Evolutionary conservation across 2,797 vertebrate genomes (phyloP).

Genomic region (Okamejei kenojei): DNA sequence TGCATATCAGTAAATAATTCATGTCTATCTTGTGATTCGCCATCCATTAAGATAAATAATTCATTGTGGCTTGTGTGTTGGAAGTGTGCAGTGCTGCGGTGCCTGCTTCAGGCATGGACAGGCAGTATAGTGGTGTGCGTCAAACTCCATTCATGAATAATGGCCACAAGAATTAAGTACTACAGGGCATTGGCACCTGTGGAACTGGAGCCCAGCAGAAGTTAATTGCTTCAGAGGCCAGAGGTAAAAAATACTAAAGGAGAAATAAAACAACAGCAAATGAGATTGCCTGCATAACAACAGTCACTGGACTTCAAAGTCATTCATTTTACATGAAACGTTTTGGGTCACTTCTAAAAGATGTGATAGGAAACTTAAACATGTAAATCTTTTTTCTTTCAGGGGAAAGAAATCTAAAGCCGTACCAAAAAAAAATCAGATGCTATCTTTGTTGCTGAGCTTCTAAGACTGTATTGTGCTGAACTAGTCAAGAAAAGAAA

Average conservation of each 20-base stretch:
- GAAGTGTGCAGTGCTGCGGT: not conserved
- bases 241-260: not conserved
- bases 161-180: not conserved
- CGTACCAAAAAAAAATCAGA: not conserved
- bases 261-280: not conserved
- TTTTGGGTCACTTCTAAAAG: not conserved
- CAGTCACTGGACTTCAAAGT: not conserved
- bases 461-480: not conserved
- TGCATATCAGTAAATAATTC: not conserved
- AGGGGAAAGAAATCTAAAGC: slow-evolving; percentile 5
- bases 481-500: not conserved
- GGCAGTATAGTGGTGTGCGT: not conserved
- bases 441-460: not conserved
- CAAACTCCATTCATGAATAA: not conserved
- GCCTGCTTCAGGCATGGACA: not conserved
- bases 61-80: not conserved
- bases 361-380: not conserved
- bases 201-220: not conserved
- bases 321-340: not conserved
- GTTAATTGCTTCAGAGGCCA: not conserved
- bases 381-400: slow-evolving; percentile 21
- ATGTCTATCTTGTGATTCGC: not conserved
- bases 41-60: not conserved
- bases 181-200: not conserved
- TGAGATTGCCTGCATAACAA: slow-evolving; percentile 15